phyloP scores from a whole-genome alignment of 2,113 vertebrate genomes.

The Clarias magur region DNA sequence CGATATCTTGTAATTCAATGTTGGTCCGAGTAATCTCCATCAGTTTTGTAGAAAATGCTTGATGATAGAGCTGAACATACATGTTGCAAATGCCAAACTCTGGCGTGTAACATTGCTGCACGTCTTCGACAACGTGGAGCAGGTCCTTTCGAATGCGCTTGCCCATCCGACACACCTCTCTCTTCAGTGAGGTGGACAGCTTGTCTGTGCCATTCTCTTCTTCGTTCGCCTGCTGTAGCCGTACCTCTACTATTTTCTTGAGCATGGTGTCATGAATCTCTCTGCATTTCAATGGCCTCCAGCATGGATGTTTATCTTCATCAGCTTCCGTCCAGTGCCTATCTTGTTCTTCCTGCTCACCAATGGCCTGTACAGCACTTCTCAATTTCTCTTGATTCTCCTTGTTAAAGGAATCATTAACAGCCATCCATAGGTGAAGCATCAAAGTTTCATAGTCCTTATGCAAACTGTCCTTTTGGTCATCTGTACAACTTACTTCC shows the following conservation, averaged over 20 bases:
- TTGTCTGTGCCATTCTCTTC: conserved; percentile 5
- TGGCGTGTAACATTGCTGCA: conserved; percentile 76
- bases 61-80: conserved; percentile 81
- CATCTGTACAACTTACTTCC: conserved; percentile 59
- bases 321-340: conserved; percentile 54
- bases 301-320: conserved; percentile 43
- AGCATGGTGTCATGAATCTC: conserved; percentile 72
- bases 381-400: conserved; percentile 67
- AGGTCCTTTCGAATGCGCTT: conserved; percentile 80
- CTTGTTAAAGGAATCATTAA: conserved; percentile 70
- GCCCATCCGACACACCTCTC: conserved; percentile 75
- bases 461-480: conserved; percentile 69
- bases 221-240: conserved; percentile 64
- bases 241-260: conserved; percentile 64
- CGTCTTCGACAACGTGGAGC: conserved; percentile 67
- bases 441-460: conserved; percentile 69
- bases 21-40: conserved; percentile 60
- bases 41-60: conserved; percentile 71
- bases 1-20: conserved; percentile 72
- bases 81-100: conserved; percentile 76
- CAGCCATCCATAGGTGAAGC: conserved; percentile 64
- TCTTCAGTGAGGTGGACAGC: conserved; percentile 71
- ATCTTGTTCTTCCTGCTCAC: conserved; percentile 82
- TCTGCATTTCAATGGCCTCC: conserved; percentile 76
- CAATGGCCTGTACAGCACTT: conserved; percentile 74